A percentile compares a stretch with the other conserved stretches of the same genome.
Conservation (phyloP, 1,140 invertebrate genomes). For the Ruditapes philippinarum region DNA sequence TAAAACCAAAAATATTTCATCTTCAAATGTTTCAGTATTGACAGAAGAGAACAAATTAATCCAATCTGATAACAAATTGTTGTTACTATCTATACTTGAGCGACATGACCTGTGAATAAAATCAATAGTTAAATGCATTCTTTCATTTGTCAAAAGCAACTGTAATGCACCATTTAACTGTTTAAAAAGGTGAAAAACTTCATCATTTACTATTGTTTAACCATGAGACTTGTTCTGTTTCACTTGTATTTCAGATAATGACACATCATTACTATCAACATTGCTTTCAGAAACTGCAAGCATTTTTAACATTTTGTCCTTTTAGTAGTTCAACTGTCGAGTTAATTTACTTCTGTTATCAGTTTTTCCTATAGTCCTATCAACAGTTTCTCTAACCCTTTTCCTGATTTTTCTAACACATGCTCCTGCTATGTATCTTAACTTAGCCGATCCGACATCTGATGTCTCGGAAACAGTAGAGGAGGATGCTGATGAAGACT, state of each 20-base stretch:
- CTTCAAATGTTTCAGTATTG: conserved; percentile 39
- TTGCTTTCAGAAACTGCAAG: not conserved
- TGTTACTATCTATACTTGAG: conserved; percentile 34
- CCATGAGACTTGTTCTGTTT: not conserved
- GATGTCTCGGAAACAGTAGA: too few species aligned
- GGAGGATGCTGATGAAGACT: too few species aligned
- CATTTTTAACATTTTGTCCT: not conserved
- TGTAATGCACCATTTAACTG: not conserved
- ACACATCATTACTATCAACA: not conserved
- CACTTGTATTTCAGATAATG: not conserved
- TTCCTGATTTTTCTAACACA: not conserved
- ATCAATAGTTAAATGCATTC: not conserved
- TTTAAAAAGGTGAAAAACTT: not conserved
- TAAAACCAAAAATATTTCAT: conserved; percentile 54
- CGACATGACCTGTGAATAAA: conserved; percentile 8
- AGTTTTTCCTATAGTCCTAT: not conserved
- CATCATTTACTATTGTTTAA: not conserved
- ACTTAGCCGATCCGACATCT: not conserved
- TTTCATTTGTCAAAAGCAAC: not conserved
- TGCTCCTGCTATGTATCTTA: not conserved
- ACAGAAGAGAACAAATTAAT: conserved; percentile 37
- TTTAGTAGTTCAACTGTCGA: not conserved
- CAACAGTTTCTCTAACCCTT: not conserved
- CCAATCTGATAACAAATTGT: conserved; percentile 6
- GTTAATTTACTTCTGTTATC: not conserved